Conservation (phyloP, 1,140 invertebrate genomes). For the Melanaphis sacchari region DNA sequence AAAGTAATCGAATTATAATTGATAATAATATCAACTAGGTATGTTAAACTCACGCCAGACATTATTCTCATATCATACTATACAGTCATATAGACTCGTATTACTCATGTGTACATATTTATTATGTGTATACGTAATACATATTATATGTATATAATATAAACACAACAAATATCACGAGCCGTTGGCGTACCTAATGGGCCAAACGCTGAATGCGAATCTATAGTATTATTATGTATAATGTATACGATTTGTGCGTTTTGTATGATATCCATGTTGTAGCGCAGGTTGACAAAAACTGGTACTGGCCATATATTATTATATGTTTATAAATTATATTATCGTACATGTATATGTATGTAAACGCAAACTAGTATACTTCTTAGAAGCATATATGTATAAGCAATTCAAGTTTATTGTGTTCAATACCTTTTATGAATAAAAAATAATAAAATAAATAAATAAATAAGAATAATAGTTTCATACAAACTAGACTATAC, state of each 20-base stretch:
- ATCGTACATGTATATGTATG: background rate
- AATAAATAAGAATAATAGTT: slow-evolving; percentile 35
- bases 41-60: background rate
- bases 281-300: slow-evolving; percentile 39
- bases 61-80: background rate
- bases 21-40: background rate
- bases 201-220: background rate
- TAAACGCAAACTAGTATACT: slow-evolving; percentile 28
- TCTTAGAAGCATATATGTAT: slow-evolving; percentile 35
- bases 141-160: too few species aligned
- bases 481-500: slow-evolving; percentile 11
- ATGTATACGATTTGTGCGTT: background rate
- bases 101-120: background rate
- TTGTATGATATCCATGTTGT: slow-evolving; percentile 23
- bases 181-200: background rate
- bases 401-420: slow-evolving; percentile 45
- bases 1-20: too few species aligned
- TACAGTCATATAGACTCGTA: background rate
- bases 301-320: slow-evolving; percentile 47
- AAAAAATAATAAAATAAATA: slow-evolving; percentile 26
- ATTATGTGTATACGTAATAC: too few species aligned
- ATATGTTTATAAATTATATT: slow-evolving; percentile 30
- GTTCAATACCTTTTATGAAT: slow-evolving; percentile 31
- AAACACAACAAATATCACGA: background rate
- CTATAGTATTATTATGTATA: background rate